Conservation (phyloP, 2,888 invertebrate species). For the Amiota minor region DNA sequence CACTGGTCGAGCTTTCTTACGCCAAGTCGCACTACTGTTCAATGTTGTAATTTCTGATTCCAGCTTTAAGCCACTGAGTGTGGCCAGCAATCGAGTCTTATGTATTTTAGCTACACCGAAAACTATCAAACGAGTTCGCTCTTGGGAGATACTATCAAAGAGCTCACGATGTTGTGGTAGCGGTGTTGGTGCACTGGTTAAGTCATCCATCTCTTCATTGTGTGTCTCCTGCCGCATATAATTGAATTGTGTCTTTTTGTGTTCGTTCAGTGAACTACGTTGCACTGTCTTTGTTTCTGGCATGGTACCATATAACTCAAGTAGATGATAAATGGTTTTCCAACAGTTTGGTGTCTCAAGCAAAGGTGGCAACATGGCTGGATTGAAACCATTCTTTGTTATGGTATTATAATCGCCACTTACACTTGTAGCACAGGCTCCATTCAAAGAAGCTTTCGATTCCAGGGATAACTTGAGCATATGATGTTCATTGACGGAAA, state of each 20-base stretch:
- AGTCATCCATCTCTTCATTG: conserved; percentile 74
- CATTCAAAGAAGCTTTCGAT: conserved; percentile 72
- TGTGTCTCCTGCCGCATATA: conserved; percentile 72
- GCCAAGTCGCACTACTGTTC: conserved; percentile 91
- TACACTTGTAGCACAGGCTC: conserved; percentile 68
- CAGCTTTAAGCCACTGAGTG: conserved; percentile 92
- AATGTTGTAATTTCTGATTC: conserved; percentile 95
- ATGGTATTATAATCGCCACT: conserved; percentile 69
- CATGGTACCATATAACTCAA: conserved; percentile 94
- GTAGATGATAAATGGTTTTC: conserved; percentile 93
- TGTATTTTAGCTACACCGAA: conserved; percentile 92
- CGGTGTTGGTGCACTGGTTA: conserved; percentile 72
- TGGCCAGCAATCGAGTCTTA: conserved; percentile 88
- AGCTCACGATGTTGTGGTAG: conserved; percentile 69
- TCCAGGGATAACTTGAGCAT: conserved; percentile 69
- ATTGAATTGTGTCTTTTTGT: conserved; percentile 76
- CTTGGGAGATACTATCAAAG: conserved; percentile 74
- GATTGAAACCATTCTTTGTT: conserved; percentile 60
- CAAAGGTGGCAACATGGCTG: conserved; percentile 55
- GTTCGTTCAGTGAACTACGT: conserved; percentile 62
- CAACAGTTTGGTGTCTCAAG: conserved; percentile 84
- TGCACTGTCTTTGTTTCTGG: conserved; percentile 93
- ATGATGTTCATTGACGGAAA: conserved; percentile 73
- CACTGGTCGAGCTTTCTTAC: conserved; percentile 85
- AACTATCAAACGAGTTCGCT: conserved; percentile 84